A percentile compares a stretch with the other conserved stretches of the same genome.
These are phyloP conservation scores for Lasius platythorax DNA, from an alignment of 2,888 invertebrate species.

Conservation along the genomic window DNA sequence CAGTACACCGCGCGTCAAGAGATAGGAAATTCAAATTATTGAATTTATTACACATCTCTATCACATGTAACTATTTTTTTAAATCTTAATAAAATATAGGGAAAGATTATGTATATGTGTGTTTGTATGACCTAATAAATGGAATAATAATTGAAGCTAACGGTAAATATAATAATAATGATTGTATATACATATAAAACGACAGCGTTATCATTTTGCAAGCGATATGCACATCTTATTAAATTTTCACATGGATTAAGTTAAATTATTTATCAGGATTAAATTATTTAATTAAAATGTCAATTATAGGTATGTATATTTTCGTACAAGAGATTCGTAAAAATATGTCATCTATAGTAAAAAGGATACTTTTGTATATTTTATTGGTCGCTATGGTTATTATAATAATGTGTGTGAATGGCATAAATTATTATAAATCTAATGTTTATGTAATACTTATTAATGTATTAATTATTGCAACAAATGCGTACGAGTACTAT, in stretches of 20 bases:
- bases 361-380: background rate
- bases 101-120: background rate
- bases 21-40: background rate
- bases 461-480: conserved; percentile 10
- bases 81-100: background rate
- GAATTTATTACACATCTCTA: background rate
- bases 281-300: conserved; percentile 2
- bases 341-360: background rate
- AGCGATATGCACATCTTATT: background rate
- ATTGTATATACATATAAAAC: background rate
- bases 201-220: background rate
- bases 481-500: background rate
- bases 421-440: background rate
- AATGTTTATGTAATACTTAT: conserved; percentile 15
- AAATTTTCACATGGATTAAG: background rate
- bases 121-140: background rate
- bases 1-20: background rate
- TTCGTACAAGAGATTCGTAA: background rate
- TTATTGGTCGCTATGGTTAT: background rate
- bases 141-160: background rate
- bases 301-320: background rate
- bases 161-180: background rate
- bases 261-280: background rate
- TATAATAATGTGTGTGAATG: background rate
- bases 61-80: background rate